phyloP scores from a whole-genome alignment of 2,888 invertebrate species.

The Peribatodes rhomboidaria region DNA sequence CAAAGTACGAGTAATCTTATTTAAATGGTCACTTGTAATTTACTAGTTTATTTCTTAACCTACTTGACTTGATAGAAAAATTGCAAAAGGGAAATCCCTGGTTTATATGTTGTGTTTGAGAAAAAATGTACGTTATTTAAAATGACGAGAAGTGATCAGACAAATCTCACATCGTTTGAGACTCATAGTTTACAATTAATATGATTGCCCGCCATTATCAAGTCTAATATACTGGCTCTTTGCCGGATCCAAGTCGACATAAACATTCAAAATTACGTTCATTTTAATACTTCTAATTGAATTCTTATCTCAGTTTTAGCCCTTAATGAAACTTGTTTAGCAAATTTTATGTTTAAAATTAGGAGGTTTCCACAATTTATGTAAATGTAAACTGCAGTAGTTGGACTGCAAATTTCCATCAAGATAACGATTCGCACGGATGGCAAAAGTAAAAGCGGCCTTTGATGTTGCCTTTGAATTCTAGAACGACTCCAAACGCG shows the following conservation, averaged over 20 bases:
- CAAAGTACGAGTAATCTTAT: constrained; percentile 48
- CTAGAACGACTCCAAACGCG: constrained; percentile 31
- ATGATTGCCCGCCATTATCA: constrained; percentile 25
- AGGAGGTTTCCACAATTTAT: constrained; percentile 17
- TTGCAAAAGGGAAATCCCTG: not conserved
- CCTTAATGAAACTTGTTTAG: constrained; percentile 11
- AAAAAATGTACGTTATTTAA: not conserved
- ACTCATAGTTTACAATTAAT: constrained; percentile 31
- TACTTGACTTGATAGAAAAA: not conserved
- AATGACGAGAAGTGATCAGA: constrained; percentile 9
- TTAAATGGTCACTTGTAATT: constrained; percentile 31
- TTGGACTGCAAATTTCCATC: constrained; percentile 32
- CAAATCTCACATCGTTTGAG: constrained; percentile 11
- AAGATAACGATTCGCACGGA: constrained; percentile 34
- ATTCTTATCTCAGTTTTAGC: constrained; percentile 23
- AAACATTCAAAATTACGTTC: constrained; percentile 22
- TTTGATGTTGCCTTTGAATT: constrained; percentile 35
- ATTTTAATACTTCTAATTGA: constrained; percentile 16
- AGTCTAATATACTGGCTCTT: constrained; percentile 31
- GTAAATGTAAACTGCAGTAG: constrained; percentile 16
- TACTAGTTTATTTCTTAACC: not conserved
- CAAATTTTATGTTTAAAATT: constrained; percentile 12
- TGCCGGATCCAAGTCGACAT: constrained; percentile 21
- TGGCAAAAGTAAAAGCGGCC: constrained; percentile 32
- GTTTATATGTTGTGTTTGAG: not conserved